These are phyloP conservation scores for Sesamia nonagrioides DNA, from an alignment of 1,140 invertebrate species.

Conservation along the genomic window DNA sequence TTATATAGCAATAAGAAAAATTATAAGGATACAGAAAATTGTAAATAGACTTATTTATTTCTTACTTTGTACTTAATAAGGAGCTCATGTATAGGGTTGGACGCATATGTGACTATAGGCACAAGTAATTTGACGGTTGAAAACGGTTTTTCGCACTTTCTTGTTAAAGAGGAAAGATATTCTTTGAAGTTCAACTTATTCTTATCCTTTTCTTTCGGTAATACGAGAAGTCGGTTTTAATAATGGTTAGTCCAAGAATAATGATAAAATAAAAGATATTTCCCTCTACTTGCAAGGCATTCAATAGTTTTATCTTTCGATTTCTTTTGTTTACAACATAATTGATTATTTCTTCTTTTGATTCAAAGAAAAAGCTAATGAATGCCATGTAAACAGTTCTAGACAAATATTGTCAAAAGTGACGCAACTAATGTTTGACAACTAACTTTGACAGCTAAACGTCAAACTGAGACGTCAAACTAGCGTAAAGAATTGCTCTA, in stretches of 20 bases:
- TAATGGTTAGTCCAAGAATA: too few species aligned
- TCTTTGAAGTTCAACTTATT: neutral
- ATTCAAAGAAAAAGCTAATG: too few species aligned
- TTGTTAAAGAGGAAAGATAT: neutral
- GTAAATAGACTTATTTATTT: slow-evolving; percentile 67
- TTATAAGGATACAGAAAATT: slow-evolving; percentile 45
- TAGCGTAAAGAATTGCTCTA: too few species aligned
- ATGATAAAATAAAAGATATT: neutral
- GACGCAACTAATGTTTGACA: too few species aligned
- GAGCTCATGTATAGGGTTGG: slow-evolving; percentile 44
- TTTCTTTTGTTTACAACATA: too few species aligned
- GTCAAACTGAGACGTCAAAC: too few species aligned
- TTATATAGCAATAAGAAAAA: slow-evolving; percentile 1
- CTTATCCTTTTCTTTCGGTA: neutral
- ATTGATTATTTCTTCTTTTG: too few species aligned
- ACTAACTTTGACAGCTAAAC: too few species aligned
- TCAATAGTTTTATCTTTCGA: neutral
- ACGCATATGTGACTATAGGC: neutral
- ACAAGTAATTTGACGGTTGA: neutral
- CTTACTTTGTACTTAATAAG: slow-evolving; percentile 60
- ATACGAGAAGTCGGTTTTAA: neutral
- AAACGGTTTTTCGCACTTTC: neutral
- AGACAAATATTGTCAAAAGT: too few species aligned
- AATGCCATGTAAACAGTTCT: too few species aligned
- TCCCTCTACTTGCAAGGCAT: neutral